Evolutionary conservation across 2,797 vertebrate species (phyloP).

Genomic region (Syncerus caffer): DNA sequence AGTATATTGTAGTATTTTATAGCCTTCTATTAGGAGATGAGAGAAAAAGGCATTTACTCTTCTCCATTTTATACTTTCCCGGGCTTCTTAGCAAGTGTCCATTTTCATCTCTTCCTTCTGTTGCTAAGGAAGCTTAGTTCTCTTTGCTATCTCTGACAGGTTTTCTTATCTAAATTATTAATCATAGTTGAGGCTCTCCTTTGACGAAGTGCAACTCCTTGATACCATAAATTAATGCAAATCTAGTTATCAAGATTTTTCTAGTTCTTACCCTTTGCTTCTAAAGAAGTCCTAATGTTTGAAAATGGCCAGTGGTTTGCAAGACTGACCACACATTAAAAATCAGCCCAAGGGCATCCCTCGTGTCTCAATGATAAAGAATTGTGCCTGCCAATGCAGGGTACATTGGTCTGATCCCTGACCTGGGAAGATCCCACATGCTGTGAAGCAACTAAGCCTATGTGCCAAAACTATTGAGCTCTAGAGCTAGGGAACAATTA

Average conservation of each 20-base stretch:
- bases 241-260: constrained; percentile 27
- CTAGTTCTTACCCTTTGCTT: not conserved
- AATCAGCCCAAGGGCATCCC: not conserved
- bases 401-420: not conserved
- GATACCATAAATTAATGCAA: not conserved
- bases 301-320: not conserved
- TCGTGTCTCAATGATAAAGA: not conserved
- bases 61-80: not conserved
- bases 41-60: not conserved
- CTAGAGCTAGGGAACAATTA: not conserved
- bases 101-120: not conserved
- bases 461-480: not conserved
- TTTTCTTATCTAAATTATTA: constrained; percentile 14
- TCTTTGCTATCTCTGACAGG: not conserved
- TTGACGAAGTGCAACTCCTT: not conserved
- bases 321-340: not conserved
- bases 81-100: not conserved
- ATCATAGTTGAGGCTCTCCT: not conserved
- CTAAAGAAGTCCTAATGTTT: not conserved
- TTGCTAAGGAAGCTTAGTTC: not conserved
- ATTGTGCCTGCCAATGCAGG: not conserved
- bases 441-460: not conserved
- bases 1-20: not conserved
- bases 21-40: not conserved
- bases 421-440: not conserved